These are phyloP conservation scores for Emydura subglobosa DNA, from an alignment of 2,113 vertebrate genomes.

Conservation along the genomic window DNA sequence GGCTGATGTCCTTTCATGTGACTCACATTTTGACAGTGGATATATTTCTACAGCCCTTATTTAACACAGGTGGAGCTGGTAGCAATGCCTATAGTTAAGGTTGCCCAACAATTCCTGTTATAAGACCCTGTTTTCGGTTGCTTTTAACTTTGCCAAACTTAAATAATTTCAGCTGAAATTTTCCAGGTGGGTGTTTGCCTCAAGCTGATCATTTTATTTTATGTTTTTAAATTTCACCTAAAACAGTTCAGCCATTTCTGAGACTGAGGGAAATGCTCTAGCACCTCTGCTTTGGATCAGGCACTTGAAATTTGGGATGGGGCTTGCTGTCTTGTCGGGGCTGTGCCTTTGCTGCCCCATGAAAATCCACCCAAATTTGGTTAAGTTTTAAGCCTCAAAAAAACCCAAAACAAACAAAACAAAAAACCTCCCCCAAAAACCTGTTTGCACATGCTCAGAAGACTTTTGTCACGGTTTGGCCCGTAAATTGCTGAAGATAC, in stretches of 20 bases:
- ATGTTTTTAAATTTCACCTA: fast-evolving
- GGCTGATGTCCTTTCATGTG: constrained; percentile 3
- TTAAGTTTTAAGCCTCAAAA: background rate
- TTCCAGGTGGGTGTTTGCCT: constrained; percentile 2
- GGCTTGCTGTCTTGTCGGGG: background rate
- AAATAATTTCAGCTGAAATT: background rate
- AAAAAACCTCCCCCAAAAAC: no score
- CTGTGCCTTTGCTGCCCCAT: background rate
- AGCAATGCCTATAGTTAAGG: background rate
- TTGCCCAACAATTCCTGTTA: background rate
- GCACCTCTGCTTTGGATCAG: background rate
- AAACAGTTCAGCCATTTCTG: background rate
- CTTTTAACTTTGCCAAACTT: constrained; percentile 19
- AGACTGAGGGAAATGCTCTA: background rate
- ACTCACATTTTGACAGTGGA: background rate
- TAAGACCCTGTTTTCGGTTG: constrained; percentile 4
- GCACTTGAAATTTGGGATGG: background rate
- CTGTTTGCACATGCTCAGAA: background rate
- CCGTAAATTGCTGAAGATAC: background rate
- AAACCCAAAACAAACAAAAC: background rate
- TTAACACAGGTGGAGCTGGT: background rate
- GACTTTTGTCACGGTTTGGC: background rate
- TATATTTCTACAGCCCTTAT: background rate
- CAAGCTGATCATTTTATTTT: background rate
- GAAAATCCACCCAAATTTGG: fast-evolving